Percentiles rank a stretch among this genome's conserved stretches.
These are phyloP conservation scores for Thyatira batis DNA, from an alignment of 2,888 invertebrate genomes.

Conservation along the genomic window DNA sequence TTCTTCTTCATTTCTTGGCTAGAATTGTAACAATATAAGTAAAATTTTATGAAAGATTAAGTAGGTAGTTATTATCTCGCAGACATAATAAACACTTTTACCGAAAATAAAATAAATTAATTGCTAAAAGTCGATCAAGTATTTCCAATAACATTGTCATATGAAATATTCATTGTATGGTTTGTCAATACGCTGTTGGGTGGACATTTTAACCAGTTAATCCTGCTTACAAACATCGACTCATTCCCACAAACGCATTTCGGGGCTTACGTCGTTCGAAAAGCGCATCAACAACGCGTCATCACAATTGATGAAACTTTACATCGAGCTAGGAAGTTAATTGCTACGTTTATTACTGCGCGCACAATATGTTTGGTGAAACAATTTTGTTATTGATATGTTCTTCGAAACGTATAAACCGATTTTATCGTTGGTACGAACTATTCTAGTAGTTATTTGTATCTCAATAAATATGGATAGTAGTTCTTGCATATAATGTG, in stretches of 20 bases:
- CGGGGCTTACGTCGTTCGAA: constrained; percentile 54
- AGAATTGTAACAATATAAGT: no score
- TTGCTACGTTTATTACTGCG: background rate
- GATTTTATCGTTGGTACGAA: no score
- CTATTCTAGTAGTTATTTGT: no score
- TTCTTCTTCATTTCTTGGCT: no score
- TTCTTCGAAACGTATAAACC: no score
- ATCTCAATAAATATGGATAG: no score
- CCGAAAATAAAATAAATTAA: background rate
- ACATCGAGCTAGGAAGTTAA: constrained; percentile 39
- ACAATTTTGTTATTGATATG: no score
- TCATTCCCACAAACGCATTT: constrained; percentile 55
- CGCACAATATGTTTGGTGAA: no score
- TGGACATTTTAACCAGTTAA: constrained; percentile 45
- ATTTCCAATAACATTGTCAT: constrained; percentile 7
- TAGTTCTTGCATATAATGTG: no score
- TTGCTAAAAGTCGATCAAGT: background rate
- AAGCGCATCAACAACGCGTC: constrained; percentile 60
- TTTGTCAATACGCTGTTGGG: constrained; percentile 34
- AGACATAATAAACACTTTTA: background rate
- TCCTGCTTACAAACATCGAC: constrained; percentile 56
- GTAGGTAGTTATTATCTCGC: no score
- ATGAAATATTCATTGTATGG: constrained; percentile 46
- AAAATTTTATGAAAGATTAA: no score
- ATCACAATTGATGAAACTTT: constrained; percentile 59